Base-by-base conservation (phyloP, 2,888 invertebrate genomes). In the Epinotia brunnichana region DNA sequence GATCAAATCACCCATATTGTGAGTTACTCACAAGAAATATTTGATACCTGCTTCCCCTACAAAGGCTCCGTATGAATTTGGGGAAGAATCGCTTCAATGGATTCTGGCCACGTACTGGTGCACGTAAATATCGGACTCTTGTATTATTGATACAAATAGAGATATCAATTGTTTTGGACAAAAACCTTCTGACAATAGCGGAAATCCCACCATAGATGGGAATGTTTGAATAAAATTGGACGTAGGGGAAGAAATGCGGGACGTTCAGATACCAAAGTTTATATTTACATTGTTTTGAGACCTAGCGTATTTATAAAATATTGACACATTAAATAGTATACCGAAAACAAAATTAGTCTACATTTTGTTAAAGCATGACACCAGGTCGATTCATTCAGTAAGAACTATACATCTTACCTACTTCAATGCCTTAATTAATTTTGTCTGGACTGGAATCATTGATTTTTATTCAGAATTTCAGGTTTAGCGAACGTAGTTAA, bases 121-220 rank as follows among this genome's bases (percentile, higher is more conserved):
- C 90, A 91, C 90, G 91, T 90, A 90, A 90, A 88, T 87, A 89
- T 92, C 91, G 88, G 88, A 87, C 85, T 85, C 82, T 84, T 82
- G 88, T 88, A 90, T 91, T 92, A 93, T 92, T 92, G 92, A 92
- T 93, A 93, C 92, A 93, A 92, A 92, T 91, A 91, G 91, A 91
- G 88, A 91, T 92, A 92, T 90, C 92, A 91, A 92, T 92, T 92
- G 92, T 91, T 92, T 89, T 84, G 89, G 90, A 91, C 91, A 90
- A 89, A 87, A 87, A 86, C 86, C 82, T 80, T 80, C 88, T 88
- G 89, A 85, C 87, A 87, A 88, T 88, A 86, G 85, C 89, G 51
- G 51, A 68, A 62, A 69, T 69, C n/a, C n/a, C n/a, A 73, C 87
- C 86, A 83, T 83, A 78, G 80, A 82, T 82, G 81, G 82, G 80